Percentiles rank a stretch among this genome's conserved stretches.
phyloP scores from a whole-genome alignment of 2,797 vertebrate species.

The Schizothorax lantsangensis region DNA sequence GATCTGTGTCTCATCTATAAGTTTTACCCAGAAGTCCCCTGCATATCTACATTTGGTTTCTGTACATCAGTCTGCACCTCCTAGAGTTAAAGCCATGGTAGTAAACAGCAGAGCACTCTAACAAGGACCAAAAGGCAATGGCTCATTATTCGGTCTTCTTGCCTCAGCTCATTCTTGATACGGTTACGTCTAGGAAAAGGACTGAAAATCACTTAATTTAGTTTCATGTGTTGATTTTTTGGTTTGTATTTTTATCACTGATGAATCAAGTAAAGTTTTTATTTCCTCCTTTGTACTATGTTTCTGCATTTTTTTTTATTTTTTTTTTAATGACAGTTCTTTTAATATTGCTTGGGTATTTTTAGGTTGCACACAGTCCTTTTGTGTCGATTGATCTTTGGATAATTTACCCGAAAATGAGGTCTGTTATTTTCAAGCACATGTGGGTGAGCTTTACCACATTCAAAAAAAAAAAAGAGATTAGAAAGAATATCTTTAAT shows the following conservation, averaged over 20 bases:
- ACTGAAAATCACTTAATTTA: neutral
- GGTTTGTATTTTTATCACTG: constrained; percentile 11
- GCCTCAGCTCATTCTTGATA: neutral
- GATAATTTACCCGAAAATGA: neutral
- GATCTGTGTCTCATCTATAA: neutral
- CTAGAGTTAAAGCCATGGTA: constrained; percentile 3
- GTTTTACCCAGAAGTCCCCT: constrained; percentile 1
- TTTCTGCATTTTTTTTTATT: neutral
- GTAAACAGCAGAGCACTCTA: neutral
- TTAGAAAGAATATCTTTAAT: no score
- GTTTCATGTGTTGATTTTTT: neutral
- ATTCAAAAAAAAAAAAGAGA: no score
- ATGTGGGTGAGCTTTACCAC: neutral
- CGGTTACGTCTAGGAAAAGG: neutral
- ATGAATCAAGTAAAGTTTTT: constrained; percentile 54
- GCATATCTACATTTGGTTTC: neutral
- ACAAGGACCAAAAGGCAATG: constrained; percentile 43
- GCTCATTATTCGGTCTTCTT: constrained; percentile 19
- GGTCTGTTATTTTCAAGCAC: neutral
- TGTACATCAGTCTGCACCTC: neutral
- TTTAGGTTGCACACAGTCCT: neutral
- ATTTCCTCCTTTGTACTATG: constrained; percentile 36
- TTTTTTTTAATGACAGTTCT: neutral
- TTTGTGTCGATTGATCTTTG: neutral
- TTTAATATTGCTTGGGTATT: neutral